Conservation (phyloP, 2,888 invertebrate genomes). For the Leptopilina myrica region DNA sequence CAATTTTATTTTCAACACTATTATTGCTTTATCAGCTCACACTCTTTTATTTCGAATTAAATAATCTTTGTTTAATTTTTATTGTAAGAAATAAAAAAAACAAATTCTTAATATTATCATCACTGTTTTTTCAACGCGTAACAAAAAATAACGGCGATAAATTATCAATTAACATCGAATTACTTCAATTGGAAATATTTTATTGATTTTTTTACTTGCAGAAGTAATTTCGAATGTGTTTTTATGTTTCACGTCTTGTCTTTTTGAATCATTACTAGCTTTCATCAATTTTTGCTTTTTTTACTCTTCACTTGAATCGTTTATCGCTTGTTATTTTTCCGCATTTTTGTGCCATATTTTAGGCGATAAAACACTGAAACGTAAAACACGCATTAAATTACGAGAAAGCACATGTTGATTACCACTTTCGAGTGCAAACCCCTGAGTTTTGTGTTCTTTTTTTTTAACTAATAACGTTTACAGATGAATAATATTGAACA, state of each 20-base stretch:
- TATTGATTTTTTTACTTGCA: too few relatives aligned
- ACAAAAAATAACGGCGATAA: conserved; percentile 27
- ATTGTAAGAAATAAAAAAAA: neutral
- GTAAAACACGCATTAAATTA: conserved; percentile 53
- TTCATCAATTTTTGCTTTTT: neutral
- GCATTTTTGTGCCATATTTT: conserved; percentile 22
- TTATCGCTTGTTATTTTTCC: conserved; percentile 38
- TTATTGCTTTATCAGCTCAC: conserved; percentile 19
- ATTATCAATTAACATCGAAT: neutral
- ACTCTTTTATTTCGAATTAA: neutral
- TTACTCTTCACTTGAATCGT: neutral
- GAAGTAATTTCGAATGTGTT: too few relatives aligned
- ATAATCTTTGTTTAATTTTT: neutral
- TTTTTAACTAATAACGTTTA: too few relatives aligned
- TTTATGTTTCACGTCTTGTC: too few relatives aligned
- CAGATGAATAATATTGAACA: too few relatives aligned
- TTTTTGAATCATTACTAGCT: too few relatives aligned
- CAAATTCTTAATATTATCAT: conserved; percentile 14
- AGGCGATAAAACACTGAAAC: conserved; percentile 51
- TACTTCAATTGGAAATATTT: too few relatives aligned
- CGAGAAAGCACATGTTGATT: conserved; percentile 40
- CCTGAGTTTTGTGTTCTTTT: conserved; percentile 34
- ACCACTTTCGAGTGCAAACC: conserved; percentile 42
- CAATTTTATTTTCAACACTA: conserved; percentile 17
- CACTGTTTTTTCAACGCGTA: neutral